Conservation (phyloP, 2,888 invertebrate species). For the Girardia tigrina region DNA sequence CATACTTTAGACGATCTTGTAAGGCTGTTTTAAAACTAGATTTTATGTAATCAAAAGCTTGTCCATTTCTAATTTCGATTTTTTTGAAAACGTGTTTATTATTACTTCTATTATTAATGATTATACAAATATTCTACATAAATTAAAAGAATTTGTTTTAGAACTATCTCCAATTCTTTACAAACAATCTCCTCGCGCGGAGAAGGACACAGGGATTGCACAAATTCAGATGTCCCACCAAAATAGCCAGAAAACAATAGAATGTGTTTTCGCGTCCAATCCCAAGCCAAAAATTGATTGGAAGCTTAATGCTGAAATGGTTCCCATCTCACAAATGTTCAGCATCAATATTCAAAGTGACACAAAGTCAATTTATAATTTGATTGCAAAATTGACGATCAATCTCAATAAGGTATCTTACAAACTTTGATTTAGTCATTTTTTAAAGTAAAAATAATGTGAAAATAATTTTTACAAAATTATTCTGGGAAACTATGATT, state of each 20-base stretch:
- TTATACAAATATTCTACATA: no score
- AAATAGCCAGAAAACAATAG: neutral
- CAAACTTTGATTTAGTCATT: no score
- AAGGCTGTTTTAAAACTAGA: no score
- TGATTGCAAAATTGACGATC: neutral
- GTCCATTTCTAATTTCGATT: no score
- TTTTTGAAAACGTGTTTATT: no score
- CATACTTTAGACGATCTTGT: no score
- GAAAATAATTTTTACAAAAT: no score
- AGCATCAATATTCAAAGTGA: neutral
- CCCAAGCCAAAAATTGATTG: constrained; percentile 1
- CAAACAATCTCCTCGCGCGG: neutral
- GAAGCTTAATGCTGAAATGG: neutral
- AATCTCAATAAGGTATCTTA: neutral
- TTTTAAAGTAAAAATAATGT: no score
- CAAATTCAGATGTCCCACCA: neutral
- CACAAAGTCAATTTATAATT: neutral
- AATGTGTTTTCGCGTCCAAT: neutral
- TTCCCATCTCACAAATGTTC: neutral
- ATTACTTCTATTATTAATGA: no score
- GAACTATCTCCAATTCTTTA: neutral
- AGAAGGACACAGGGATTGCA: neutral
- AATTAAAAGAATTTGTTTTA: no score
- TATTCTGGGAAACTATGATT: no score
- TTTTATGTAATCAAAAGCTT: no score